phyloP scores from a whole-genome alignment of 2,113 vertebrate genomes.

The Hemiscyllium ocellatum region DNA sequence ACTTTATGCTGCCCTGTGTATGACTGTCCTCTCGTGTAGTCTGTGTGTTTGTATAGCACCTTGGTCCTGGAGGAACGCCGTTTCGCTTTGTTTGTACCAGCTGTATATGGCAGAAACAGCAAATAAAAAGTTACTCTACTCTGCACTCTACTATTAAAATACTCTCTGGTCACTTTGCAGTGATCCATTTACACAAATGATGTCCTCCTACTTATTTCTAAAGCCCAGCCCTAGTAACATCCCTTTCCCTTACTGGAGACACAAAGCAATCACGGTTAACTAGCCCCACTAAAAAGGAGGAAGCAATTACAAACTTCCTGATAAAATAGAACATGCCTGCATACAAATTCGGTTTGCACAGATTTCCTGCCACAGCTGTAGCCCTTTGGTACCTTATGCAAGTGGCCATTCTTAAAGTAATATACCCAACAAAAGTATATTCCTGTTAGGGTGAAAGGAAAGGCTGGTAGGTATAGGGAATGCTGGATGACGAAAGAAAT shows the following conservation, averaged over 20 bases:
- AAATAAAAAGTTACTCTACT: too few species aligned
- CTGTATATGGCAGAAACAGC: too few species aligned
- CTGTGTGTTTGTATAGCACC: too few species aligned
- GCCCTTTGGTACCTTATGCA: background rate
- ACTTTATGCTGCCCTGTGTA: too few species aligned
- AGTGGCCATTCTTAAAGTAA: background rate
- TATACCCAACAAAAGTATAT: too few species aligned
- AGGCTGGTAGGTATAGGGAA: too few species aligned
- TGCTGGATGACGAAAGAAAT: too few species aligned
- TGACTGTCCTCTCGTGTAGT: too few species aligned
- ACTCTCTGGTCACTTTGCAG: background rate
- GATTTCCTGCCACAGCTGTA: background rate
- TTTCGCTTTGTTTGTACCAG: too few species aligned
- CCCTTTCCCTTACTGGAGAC: background rate
- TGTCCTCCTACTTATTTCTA: background rate
- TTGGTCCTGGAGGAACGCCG: too few species aligned
- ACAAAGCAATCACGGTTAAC: background rate
- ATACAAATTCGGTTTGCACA: background rate
- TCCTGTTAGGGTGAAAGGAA: too few species aligned
- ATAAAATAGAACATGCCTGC: background rate
- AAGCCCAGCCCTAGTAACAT: background rate
- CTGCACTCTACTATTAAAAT: too few species aligned
- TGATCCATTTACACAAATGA: background rate
- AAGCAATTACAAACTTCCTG: constrained; percentile 23
- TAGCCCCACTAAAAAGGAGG: background rate